Evolutionary conservation across 2,888 invertebrate genomes (phyloP), one percentile per base, ranked within the genome.

Genomic region (Heteropelma amictum): DNA sequence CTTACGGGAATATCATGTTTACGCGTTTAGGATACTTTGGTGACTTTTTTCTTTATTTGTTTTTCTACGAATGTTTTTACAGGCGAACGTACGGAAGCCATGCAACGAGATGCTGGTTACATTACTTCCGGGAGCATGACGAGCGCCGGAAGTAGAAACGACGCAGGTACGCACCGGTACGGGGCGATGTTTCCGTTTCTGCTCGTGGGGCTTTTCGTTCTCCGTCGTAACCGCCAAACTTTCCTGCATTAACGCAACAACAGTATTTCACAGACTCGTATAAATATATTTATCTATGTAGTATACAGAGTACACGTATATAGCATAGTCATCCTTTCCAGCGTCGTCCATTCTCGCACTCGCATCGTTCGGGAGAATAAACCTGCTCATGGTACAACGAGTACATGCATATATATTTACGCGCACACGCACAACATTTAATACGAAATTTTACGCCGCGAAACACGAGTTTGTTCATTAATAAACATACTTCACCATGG

Each of bases 41-140:
- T 28, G 10, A 10, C 19, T 10, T 33, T 58, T 17, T 26, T 77
- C 76, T 76, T 71, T 78, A 82, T 88, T 89, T 85, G 76, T 83
- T 81, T 79, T 90, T 90, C n/a, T n/a, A n/a, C n/a, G n/a, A n/a
- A n/a, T n/a, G n/a, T 83, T 81, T 79, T 90, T 90, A 33, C 87
- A 92, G 91, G 89, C 60, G 91, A 91, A 83, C 90, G 90, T 74
- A 90, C 90, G 82, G 93, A 93, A 85, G 92, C 92, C 72, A 93
- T 93, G 93, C 93, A 93, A 88, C 91, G 93, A 78, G 93, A 93
- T 87, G 85, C 86, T 53, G 84, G 82, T 67, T 84, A 84, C 77
- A 79, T 83, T 69, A 79, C 87, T 69, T 82, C 84, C 76, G 85
- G 83, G 81, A 80, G 80, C 72, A 78, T 73, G 78, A 78, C 81